Conservation (phyloP, 2,113 vertebrate genomes). For the Esox niger region DNA sequence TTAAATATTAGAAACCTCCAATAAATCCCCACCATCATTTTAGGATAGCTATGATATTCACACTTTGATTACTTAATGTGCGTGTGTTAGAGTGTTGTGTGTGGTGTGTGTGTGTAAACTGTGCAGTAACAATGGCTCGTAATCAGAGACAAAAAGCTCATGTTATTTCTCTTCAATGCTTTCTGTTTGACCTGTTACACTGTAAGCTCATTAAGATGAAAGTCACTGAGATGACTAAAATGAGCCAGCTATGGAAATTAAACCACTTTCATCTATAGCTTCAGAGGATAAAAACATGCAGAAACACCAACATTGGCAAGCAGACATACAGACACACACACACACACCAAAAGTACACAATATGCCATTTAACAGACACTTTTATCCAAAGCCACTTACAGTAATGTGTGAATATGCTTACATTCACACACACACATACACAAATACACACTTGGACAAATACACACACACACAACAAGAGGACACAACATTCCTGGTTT, state of each 20-base stretch:
- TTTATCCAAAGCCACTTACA: not conserved
- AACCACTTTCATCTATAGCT: not conserved
- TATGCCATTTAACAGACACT: not conserved
- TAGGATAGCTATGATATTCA: no score
- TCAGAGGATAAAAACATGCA: not conserved
- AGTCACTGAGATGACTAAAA: no score
- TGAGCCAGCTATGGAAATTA: not conserved
- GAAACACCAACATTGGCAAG: not conserved
- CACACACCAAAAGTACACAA: not conserved
- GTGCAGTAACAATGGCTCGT: not conserved
- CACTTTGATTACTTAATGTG: no score
- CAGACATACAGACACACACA: not conserved
- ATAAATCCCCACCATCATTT: no score
- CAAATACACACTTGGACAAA: not conserved
- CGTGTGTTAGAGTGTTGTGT: no score
- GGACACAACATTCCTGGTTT: no score
- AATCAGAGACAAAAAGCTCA: not conserved
- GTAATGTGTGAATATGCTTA: no score
- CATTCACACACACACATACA: not conserved
- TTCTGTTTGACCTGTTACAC: conserved; percentile 1
- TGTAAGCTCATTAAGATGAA: not conserved
- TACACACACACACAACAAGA: conserved; percentile 7
- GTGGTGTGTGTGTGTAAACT: not conserved
- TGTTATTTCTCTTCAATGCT: not conserved
- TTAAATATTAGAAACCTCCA: no score